Conservation (phyloP, 2,113 vertebrate species). For the Thryonomys swinderianus region DNA sequence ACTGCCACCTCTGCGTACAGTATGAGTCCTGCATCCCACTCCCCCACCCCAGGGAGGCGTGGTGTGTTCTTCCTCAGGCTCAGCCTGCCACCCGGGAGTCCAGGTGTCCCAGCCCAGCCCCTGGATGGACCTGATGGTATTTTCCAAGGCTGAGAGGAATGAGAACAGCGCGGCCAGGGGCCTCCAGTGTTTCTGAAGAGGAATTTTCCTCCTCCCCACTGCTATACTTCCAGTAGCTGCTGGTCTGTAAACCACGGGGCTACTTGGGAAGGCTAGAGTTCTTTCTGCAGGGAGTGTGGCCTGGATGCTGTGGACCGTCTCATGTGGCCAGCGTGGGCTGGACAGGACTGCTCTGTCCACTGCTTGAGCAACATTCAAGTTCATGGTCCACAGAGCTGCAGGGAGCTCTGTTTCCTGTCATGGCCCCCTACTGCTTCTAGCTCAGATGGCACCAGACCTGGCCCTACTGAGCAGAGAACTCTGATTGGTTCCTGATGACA, state of each 20-base stretch:
- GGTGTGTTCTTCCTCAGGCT: background rate
- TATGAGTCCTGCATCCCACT: too few species aligned
- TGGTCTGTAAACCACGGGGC: background rate
- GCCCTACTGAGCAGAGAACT: background rate
- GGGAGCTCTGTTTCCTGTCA: background rate
- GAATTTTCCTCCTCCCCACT: background rate
- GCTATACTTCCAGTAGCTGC: background rate
- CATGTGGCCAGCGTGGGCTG: background rate
- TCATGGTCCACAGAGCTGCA: background rate
- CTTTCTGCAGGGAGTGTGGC: background rate
- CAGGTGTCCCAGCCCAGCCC: background rate
- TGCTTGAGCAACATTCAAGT: background rate
- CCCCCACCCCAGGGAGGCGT: too few species aligned
- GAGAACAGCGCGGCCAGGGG: background rate
- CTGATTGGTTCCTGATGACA: constrained; percentile 37
- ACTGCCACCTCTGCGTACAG: too few species aligned
- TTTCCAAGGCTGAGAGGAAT: background rate
- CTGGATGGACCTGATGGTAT: background rate
- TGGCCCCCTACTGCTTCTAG: background rate
- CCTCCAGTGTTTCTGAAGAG: background rate
- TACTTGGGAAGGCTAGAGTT: background rate
- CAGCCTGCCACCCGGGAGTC: background rate
- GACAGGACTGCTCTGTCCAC: background rate
- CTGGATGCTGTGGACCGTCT: background rate
- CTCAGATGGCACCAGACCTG: background rate